Evolutionary conservation across 2,113 vertebrate genomes (phyloP), one percentile per base, ranked within the genome.

Genomic region (Corynorhinus townsendii): DNA sequence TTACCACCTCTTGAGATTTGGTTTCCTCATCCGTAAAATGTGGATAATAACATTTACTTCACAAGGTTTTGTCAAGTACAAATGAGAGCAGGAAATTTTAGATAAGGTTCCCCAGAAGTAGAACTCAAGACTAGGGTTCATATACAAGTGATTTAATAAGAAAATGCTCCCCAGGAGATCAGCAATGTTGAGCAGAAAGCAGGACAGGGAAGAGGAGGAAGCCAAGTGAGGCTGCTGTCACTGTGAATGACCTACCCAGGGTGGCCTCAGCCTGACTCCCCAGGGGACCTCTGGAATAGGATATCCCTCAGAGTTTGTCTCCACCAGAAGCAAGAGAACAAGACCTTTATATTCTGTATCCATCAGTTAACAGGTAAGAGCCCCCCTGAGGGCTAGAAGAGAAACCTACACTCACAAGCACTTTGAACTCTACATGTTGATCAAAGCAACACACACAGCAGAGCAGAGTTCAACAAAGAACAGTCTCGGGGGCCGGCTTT

Each of bases 321-420:
- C 49, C 33, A 40, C 11, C 5, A 2, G 35, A 52, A 30, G 26
- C n/a, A 14, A 64, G 16, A 19, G 2, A 89, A 7, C 14, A 26
- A 49, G 30, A 28, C 8, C 14, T 59, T 59, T 59, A 20, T n/a
- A 43, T 4, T n/a, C 24, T 45, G 33, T 9, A 22, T 38, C 47
- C 15, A 1, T 59, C 20, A 6, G 5, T 47, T 45, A 81, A 68
- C 43, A 77, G 49, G 59, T 43, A 80, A 82, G 56, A 71, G 71
- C 30, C 15, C 10, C 43, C 17, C 12, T 0, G 0, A 26, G 15
- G 4, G 17, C 1, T 22, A 11, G 12, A 38, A 33, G 30, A 68
- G 43, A 89, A 93, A 54, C 11, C 26, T n/a, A 69, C 62, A 71
- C 56, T 71, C 1, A 3, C 30, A 33, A 59, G n/a, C 28, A 81